Conservation (phyloP, 1,140 invertebrate genomes). For the Cyclargus thomasi region DNA sequence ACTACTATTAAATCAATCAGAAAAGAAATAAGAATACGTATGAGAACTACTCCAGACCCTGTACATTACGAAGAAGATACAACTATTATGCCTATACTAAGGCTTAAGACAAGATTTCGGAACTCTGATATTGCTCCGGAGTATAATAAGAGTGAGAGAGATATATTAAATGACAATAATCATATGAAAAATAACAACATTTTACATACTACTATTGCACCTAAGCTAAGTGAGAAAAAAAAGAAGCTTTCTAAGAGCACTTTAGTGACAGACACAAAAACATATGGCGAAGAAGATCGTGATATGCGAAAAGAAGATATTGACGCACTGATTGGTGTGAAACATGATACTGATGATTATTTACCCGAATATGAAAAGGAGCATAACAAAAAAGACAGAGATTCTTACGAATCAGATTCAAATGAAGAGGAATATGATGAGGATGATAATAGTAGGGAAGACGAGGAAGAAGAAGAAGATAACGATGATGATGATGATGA, state of each 20-base stretch:
- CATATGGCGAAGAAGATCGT: slow-evolving; percentile 57
- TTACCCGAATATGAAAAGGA: slow-evolving; percentile 57
- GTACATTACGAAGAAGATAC: slow-evolving; percentile 18
- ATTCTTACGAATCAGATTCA: slow-evolving; percentile 22
- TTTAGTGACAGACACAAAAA: slow-evolving; percentile 58
- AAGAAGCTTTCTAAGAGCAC: slow-evolving; percentile 56
- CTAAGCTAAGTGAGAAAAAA: slow-evolving; percentile 61
- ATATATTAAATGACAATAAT: neutral
- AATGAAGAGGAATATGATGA: slow-evolving; percentile 26
- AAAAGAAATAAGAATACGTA: slow-evolving; percentile 29
- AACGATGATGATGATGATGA: slow-evolving; percentile 32
- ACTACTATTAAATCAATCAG: slow-evolving; percentile 30
- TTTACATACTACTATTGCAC: slow-evolving; percentile 21
- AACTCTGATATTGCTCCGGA: neutral
- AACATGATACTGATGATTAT: slow-evolving; percentile 58
- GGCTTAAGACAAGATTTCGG: slow-evolving; percentile 21
- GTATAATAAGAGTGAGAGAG: neutral
- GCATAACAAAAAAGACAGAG: slow-evolving; percentile 25
- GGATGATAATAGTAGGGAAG: slow-evolving; percentile 31
- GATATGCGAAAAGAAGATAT: slow-evolving; percentile 56
- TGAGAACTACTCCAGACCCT: slow-evolving; percentile 28
- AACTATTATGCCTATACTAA: slow-evolving; percentile 17
- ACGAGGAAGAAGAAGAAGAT: slow-evolving; percentile 29
- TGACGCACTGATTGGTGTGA: slow-evolving; percentile 55
- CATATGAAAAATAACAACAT: slow-evolving; percentile 7